Evolutionary conservation across 2,113 vertebrate genomes (phyloP).

Genomic region (Aphyosemion australe): DNA sequence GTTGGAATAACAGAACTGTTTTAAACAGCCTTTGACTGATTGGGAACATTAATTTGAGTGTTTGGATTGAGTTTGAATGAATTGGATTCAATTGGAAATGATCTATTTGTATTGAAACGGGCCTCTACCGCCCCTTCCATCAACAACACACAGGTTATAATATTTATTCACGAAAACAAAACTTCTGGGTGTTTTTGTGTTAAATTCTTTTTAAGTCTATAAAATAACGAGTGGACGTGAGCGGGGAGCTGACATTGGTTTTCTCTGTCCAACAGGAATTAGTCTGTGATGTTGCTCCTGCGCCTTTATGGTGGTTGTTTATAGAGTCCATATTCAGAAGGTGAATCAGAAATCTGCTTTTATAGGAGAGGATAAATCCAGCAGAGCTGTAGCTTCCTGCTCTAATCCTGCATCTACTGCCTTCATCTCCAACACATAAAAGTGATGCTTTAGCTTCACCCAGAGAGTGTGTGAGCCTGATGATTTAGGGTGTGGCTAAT

Average conservation of each 20-base stretch:
- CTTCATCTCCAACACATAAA: conserved; percentile 53
- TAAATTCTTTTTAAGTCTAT: not conserved
- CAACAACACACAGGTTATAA: not conserved
- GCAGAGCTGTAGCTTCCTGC: conserved; percentile 36
- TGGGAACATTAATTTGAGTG: too few relatives aligned
- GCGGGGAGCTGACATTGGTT: not conserved
- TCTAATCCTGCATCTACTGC: conserved; percentile 49
- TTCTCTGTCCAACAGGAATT: not conserved
- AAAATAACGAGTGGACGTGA: not conserved
- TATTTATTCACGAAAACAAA: too few relatives aligned
- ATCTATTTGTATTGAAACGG: too few relatives aligned
- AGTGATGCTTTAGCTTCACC: conserved; percentile 28
- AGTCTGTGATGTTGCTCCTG: not conserved
- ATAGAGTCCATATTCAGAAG: conserved; percentile 28
- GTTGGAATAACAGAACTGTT: too few relatives aligned
- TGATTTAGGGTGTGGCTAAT: conserved; percentile 67
- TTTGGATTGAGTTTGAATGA: too few relatives aligned
- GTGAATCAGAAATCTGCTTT: conserved; percentile 22
- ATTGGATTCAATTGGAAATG: too few relatives aligned
- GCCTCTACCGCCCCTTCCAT: too few relatives aligned
- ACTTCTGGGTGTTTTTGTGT: not conserved
- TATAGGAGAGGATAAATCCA: conserved; percentile 40
- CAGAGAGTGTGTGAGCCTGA: conserved; percentile 43
- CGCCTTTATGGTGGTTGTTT: conserved; percentile 40
- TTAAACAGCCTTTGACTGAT: too few relatives aligned